Evolutionary conservation across 2,113 vertebrate genomes (phyloP).

Genomic region (Thunnus maccoyii): DNA sequence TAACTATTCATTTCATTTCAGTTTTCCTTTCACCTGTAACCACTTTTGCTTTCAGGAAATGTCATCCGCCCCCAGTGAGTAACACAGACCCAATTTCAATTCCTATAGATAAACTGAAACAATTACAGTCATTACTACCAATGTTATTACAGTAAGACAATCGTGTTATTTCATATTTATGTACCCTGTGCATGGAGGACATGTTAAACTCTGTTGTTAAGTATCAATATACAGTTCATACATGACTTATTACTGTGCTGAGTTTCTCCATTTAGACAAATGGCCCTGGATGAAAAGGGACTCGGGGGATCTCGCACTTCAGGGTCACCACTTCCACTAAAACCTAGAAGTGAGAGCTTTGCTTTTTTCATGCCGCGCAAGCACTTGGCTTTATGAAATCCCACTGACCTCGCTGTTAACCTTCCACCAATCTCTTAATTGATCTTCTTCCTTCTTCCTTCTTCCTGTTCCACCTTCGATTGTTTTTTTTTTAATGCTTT

Average conservation of each 20-base stretch:
- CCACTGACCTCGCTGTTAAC: slow-evolving; percentile 46
- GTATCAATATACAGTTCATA: slow-evolving; percentile 53
- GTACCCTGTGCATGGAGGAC: slow-evolving; percentile 9
- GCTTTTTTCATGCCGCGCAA: slow-evolving; percentile 33
- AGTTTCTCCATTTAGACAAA: slow-evolving; percentile 63
- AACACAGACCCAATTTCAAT: not conserved
- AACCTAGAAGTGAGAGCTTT: slow-evolving; percentile 44
- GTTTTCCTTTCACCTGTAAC: slow-evolving; percentile 42
- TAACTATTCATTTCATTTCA: slow-evolving; percentile 9
- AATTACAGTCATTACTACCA: slow-evolving; percentile 39
- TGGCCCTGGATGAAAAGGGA: slow-evolving; percentile 33
- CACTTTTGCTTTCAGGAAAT: slow-evolving; percentile 19
- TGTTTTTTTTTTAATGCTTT: not conserved
- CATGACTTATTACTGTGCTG: slow-evolving; percentile 63
- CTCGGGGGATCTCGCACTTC: slow-evolving; percentile 55
- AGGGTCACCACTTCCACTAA: slow-evolving; percentile 40
- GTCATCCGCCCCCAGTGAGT: slow-evolving; percentile 16
- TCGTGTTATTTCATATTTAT: slow-evolving; percentile 48
- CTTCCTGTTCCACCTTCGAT: not conserved
- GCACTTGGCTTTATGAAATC: slow-evolving; percentile 49
- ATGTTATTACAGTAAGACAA: slow-evolving; percentile 55
- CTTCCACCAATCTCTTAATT: slow-evolving; percentile 47
- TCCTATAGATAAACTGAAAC: slow-evolving; percentile 20
- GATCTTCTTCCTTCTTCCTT: slow-evolving; percentile 26
- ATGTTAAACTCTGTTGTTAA: slow-evolving; percentile 38